phyloP scores from a whole-genome alignment of 1,140 invertebrate species.

The Philaenus spumarius region DNA sequence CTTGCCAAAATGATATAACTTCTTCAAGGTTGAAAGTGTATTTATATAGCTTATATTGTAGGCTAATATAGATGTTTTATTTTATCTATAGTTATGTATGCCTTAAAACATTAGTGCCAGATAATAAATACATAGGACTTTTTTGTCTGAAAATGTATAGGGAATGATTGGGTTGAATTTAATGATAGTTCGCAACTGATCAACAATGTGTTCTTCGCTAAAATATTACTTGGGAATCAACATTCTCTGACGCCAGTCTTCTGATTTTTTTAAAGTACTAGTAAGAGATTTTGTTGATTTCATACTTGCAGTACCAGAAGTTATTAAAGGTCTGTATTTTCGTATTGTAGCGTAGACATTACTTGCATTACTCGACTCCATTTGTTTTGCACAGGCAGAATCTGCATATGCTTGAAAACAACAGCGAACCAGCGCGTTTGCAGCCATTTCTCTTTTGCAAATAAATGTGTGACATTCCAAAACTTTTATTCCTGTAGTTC shows the following conservation, averaged over 20 bases:
- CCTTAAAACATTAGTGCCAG: too few relatives aligned
- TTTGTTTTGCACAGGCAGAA: constrained; percentile 78
- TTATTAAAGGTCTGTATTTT: constrained; percentile 34
- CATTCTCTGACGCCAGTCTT: constrained; percentile 39
- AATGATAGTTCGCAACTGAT: too few relatives aligned
- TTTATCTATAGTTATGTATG: too few relatives aligned
- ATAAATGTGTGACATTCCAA: constrained; percentile 98
- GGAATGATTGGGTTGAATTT: too few relatives aligned
- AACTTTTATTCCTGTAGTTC: constrained; percentile 94
- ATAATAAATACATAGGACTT: too few relatives aligned
- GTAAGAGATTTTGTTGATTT: not conserved
- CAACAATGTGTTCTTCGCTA: too few relatives aligned
- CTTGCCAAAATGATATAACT: too few relatives aligned
- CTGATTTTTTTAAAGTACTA: constrained; percentile 39
- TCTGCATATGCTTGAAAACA: constrained; percentile 92
- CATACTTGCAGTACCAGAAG: constrained; percentile 11
- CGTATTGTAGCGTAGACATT: constrained; percentile 44
- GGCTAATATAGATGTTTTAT: too few relatives aligned
- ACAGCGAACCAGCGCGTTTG: constrained; percentile 84
- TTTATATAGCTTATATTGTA: too few relatives aligned
- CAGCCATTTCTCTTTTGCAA: constrained; percentile 87
- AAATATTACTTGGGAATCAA: too few relatives aligned
- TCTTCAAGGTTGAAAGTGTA: too few relatives aligned
- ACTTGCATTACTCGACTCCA: constrained; percentile 47
- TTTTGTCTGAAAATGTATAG: too few relatives aligned